These are phyloP conservation scores for Sander vitreus DNA, from an alignment of 2,113 vertebrate genomes.

Conservation along the genomic window DNA sequence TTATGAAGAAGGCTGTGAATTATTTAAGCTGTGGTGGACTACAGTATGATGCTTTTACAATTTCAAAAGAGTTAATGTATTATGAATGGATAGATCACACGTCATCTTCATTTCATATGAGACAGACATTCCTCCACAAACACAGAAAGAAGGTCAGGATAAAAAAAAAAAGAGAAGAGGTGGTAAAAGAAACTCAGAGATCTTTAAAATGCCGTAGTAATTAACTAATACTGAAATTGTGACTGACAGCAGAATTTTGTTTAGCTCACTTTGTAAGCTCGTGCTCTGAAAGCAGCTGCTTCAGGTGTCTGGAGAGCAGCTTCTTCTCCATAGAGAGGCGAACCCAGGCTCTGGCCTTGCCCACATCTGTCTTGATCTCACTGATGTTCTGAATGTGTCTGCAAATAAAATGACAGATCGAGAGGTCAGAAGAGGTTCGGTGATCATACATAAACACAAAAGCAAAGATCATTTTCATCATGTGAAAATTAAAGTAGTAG, in stretches of 20 bases:
- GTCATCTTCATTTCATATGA: constrained; percentile 51
- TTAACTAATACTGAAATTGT: background rate
- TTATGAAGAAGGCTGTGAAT: constrained; percentile 78
- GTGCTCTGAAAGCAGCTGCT: constrained; percentile 95
- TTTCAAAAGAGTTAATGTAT: constrained; percentile 68
- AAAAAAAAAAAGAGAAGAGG: background rate
- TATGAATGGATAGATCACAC: constrained; percentile 64
- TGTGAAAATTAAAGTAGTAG: background rate
- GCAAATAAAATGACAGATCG: constrained; percentile 1
- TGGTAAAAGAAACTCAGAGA: background rate
- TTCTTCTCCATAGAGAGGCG: constrained; percentile 99
- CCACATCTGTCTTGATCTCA: constrained; percentile 98
- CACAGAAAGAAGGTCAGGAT: constrained; percentile 27
- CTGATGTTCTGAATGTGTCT: constrained; percentile 99
- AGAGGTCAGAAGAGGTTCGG: background rate
- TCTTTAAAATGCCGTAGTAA: background rate
- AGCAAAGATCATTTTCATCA: background rate
- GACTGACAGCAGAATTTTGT: background rate
- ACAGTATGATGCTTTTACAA: constrained; percentile 58
- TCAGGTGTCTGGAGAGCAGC: constrained; percentile 95
- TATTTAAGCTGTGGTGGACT: constrained; percentile 72
- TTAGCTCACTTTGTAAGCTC: constrained; percentile 95
- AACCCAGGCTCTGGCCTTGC: constrained; percentile 98
- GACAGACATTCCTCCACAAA: constrained; percentile 55
- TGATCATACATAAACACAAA: background rate